Evolutionary conservation across 2,797 vertebrate species (phyloP).

Genomic region (Cuculus canorus): DNA sequence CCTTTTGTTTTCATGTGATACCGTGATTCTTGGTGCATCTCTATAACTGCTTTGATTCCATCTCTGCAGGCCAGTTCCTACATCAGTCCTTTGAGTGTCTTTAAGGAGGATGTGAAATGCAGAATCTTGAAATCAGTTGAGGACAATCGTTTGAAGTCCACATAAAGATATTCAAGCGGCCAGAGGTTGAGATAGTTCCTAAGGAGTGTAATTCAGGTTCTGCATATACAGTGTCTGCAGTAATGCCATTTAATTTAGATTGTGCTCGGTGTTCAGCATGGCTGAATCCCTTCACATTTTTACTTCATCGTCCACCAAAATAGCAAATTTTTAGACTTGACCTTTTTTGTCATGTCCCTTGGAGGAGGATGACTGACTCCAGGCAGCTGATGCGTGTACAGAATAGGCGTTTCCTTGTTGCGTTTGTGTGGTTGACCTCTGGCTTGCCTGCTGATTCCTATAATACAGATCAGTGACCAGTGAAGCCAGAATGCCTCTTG

Average conservation of each 20-base stretch:
- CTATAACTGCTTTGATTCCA: too few relatives aligned
- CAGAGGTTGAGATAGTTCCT: background rate
- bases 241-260: background rate
- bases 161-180: background rate
- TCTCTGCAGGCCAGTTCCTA: background rate
- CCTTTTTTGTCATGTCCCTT: conserved; percentile 50
- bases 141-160: background rate
- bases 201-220: background rate
- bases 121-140: background rate
- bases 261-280: background rate
- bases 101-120: background rate
- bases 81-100: background rate
- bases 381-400: conserved; percentile 32
- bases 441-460: conserved; percentile 58
- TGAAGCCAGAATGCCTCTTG: conserved; percentile 42
- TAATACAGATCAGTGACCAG: conserved; percentile 60
- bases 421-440: conserved; percentile 63
- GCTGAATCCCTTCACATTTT: background rate
- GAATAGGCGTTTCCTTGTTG: conserved; percentile 47
- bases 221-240: background rate
- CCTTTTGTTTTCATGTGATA: background rate
- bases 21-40: background rate
- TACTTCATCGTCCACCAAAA: conserved; percentile 23
- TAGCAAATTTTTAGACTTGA: conserved; percentile 67
- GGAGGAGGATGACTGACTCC: conserved; percentile 56